phyloP scores from a whole-genome alignment of 2,888 invertebrate species.

The Glaucopsyche alexis region DNA sequence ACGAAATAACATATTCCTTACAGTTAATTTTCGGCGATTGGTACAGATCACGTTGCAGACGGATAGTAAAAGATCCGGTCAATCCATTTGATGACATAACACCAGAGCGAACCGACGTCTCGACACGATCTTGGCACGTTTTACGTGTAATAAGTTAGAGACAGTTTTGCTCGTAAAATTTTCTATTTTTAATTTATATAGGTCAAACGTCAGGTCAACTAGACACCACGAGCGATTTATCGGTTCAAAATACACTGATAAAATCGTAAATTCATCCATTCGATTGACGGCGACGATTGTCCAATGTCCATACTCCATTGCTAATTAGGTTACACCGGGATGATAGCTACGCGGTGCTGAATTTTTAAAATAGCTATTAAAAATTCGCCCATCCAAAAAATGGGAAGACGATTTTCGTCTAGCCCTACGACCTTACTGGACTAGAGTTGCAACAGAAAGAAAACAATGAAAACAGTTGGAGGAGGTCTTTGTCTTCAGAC shows the following conservation, averaged over 20 bases:
- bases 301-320: neutral
- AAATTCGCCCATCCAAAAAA: too few species aligned
- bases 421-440: too few species aligned
- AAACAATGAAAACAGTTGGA: too few species aligned
- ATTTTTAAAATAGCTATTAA: too few species aligned
- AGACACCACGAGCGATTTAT: slow-evolving; percentile 18
- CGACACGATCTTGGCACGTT: slow-evolving; percentile 25
- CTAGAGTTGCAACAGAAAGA: too few species aligned
- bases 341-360: too few species aligned
- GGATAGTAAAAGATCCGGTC: slow-evolving; percentile 15
- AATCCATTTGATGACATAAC: slow-evolving; percentile 5
- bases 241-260: slow-evolving; percentile 9
- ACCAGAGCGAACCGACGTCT: slow-evolving; percentile 12
- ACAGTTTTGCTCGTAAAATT: slow-evolving; percentile 27
- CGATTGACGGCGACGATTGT: neutral
- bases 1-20: neutral
- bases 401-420: too few species aligned
- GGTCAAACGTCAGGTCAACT: slow-evolving; percentile 28
- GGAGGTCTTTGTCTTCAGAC: too few species aligned
- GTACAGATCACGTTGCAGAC: slow-evolving; percentile 5
- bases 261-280: neutral
- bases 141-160: slow-evolving; percentile 25
- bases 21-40: neutral
- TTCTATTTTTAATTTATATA: slow-evolving; percentile 27
- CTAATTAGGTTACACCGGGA: neutral